Evolutionary conservation across 2,888 invertebrate species (phyloP).

Genomic region (Drosophila cognata): DNA sequence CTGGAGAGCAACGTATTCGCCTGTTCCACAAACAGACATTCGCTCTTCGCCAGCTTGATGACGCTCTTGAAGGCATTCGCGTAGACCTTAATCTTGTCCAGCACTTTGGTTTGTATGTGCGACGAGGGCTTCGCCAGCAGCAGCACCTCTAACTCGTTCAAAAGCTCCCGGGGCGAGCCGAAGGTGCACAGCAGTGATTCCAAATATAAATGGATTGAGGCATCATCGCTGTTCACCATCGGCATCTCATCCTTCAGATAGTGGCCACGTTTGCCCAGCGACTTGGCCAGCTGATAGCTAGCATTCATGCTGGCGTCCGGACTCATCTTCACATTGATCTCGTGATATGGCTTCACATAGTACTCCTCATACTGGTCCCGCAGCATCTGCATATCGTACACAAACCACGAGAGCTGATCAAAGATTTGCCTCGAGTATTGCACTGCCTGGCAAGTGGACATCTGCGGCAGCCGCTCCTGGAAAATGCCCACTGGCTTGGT

Average conservation of each 20-base stretch:
- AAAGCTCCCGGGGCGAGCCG: slow-evolving; percentile 50
- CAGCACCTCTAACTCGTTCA: slow-evolving; percentile 57
- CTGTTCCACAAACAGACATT: slow-evolving; percentile 72
- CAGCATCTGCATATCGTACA: slow-evolving; percentile 79
- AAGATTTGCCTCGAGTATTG: slow-evolving; percentile 65
- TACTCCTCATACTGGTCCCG: slow-evolving; percentile 71
- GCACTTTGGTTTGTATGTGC: slow-evolving; percentile 33
- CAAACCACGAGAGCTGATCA: slow-evolving; percentile 76
- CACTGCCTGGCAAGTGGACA: slow-evolving; percentile 71
- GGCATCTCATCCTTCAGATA: slow-evolving; percentile 63
- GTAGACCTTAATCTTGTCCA: slow-evolving; percentile 63
- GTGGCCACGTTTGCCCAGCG: slow-evolving; percentile 65
- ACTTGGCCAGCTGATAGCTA: slow-evolving; percentile 44
- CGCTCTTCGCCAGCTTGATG: slow-evolving; percentile 59
- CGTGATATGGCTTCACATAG: slow-evolving; percentile 67
- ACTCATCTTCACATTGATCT: slow-evolving; percentile 69
- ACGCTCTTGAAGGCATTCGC: slow-evolving; percentile 69
- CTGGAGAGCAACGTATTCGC: slow-evolving; percentile 64
- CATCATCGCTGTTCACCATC: slow-evolving; percentile 49
- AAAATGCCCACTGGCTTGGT: slow-evolving; percentile 78
- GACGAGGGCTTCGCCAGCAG: slow-evolving; percentile 54
- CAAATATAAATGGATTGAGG: slow-evolving; percentile 69
- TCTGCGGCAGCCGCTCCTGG: slow-evolving; percentile 72
- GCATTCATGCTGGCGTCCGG: slow-evolving; percentile 28
- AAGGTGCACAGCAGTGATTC: slow-evolving; percentile 72